These are phyloP conservation scores for Mastacembelus armatus DNA, from an alignment of 2,797 vertebrate species.

Conservation along the genomic window DNA sequence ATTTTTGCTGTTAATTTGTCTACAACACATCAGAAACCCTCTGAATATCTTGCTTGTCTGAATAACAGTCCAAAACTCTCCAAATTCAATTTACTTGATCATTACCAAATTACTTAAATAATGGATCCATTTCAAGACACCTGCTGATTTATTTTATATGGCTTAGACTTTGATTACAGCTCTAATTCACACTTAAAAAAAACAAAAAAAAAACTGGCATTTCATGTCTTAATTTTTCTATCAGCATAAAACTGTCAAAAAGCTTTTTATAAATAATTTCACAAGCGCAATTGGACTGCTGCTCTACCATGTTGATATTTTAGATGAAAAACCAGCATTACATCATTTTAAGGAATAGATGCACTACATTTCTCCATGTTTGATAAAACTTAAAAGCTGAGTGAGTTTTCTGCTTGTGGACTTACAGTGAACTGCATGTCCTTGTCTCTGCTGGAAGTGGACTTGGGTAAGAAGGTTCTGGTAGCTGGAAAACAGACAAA, in stretches of 20 bases:
- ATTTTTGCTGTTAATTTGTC: background rate
- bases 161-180: constrained; percentile 4
- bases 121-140: background rate
- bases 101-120: background rate
- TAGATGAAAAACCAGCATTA: background rate
- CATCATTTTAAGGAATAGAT: background rate
- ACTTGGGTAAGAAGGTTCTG: constrained; percentile 50
- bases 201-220: background rate
- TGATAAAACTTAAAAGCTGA: constrained; percentile 12
- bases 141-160: too few relatives aligned
- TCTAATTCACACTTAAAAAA: background rate
- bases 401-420: constrained; percentile 39
- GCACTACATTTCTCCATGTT: background rate
- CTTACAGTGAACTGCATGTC: constrained; percentile 67
- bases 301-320: background rate
- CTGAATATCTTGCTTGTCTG: background rate
- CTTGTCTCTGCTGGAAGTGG: constrained; percentile 72
- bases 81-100: background rate
- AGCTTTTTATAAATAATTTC: background rate
- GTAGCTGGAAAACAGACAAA: constrained; percentile 68
- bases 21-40: background rate
- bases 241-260: background rate
- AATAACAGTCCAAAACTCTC: too few relatives aligned
- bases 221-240: background rate
- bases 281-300: background rate